Conservation (phyloP, 2,113 vertebrate species). For the Eurystomus gularis region DNA sequence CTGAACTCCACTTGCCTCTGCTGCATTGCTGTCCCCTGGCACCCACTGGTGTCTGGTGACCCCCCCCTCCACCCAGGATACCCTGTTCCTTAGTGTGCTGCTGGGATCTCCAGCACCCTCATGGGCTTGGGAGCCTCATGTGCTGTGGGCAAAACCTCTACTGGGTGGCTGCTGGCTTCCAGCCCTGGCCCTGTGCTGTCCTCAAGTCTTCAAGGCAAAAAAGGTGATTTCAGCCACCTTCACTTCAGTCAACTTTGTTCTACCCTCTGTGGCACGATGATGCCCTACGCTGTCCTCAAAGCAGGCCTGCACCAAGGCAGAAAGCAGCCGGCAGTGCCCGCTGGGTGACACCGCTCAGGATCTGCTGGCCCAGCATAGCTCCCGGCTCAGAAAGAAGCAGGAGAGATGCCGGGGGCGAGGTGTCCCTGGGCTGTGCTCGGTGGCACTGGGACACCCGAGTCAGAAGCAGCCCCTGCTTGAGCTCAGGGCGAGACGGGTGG, state of each 20-base stretch:
- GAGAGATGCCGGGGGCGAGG: neutral
- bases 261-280: fast-evolving
- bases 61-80: too few species aligned
- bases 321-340: neutral
- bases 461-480: neutral
- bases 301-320: neutral
- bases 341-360: neutral
- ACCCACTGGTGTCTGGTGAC: neutral
- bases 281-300: neutral
- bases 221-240: neutral
- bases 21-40: neutral
- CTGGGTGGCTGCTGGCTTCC: neutral
- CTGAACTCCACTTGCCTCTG: neutral
- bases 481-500: slow-evolving; percentile 45
- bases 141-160: neutral
- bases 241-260: neutral
- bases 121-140: neutral
- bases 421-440: neutral
- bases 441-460: fast-evolving
- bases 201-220: neutral
- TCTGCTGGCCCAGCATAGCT: neutral
- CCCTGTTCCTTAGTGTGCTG: fast-evolving
- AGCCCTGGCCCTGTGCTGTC: neutral
- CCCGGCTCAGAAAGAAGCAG: neutral
- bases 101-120: neutral